phyloP scores from a whole-genome alignment of 2,888 invertebrate species.

The Pachydiplax longipennis region DNA sequence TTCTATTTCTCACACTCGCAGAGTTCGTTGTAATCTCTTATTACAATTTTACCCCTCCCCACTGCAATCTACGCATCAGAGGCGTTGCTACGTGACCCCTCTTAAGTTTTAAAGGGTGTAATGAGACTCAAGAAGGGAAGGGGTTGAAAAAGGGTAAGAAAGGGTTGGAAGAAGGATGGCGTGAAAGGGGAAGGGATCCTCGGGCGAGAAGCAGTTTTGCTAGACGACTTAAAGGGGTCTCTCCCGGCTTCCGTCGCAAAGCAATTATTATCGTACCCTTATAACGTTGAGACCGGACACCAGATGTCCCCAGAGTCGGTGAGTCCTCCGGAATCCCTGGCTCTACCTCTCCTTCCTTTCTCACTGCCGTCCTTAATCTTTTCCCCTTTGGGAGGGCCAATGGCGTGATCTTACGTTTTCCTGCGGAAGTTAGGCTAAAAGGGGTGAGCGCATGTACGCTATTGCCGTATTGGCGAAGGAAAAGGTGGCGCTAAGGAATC shows the following conservation, averaged over 20 bases:
- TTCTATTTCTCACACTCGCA: background rate
- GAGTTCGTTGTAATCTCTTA: background rate
- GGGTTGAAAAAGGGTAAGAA: background rate
- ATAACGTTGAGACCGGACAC: constrained; percentile 37
- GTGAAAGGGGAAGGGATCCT: background rate
- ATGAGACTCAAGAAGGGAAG: background rate
- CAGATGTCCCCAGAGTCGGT: constrained; percentile 30
- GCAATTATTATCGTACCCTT: constrained; percentile 43
- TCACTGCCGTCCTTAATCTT: background rate
- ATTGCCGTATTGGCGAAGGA: background rate
- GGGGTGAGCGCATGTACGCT: background rate
- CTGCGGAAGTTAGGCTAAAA: background rate
- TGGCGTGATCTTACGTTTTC: constrained; percentile 13
- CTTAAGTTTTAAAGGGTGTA: background rate
- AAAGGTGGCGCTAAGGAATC: background rate
- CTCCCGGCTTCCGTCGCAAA: constrained; percentile 32
- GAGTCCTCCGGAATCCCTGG: background rate
- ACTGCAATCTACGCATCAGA: background rate
- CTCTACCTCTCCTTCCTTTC: background rate
- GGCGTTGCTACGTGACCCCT: background rate
- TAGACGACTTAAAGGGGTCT: constrained; percentile 24
- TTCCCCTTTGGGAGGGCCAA: background rate
- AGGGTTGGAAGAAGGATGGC: constrained; percentile 2
- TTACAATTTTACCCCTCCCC: background rate
- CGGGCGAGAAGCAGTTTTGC: background rate